These are phyloP conservation scores for Prunella fulvescens DNA, from an alignment of 2,113 vertebrate species.

Conservation along the genomic window DNA sequence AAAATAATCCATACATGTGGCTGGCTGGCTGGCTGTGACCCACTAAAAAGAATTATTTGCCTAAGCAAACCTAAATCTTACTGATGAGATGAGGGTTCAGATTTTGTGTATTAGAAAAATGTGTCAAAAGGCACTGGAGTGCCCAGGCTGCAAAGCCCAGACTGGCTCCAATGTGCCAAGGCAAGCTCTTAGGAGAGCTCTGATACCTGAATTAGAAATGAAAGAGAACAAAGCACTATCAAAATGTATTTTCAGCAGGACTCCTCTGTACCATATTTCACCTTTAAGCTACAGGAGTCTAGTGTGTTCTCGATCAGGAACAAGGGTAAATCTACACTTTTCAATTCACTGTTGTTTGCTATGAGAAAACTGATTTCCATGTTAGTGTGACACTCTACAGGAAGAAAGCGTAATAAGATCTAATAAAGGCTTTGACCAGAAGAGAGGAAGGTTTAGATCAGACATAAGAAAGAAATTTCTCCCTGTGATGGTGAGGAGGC, in stretches of 20 bases:
- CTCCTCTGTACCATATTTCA: background rate
- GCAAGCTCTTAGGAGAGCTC: background rate
- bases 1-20: rapidly evolving
- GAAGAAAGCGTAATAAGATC: background rate
- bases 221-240: background rate
- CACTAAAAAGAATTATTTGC: background rate
- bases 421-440: background rate
- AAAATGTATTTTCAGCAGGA: background rate
- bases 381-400: background rate
- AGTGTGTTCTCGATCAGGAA: background rate
- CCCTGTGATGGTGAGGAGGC: background rate
- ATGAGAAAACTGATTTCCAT: background rate
- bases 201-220: background rate
- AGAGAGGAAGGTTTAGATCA: background rate
- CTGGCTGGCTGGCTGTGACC: background rate
- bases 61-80: background rate
- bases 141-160: background rate
- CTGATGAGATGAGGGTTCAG: background rate
- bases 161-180: background rate
- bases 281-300: background rate
- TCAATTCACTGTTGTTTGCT: background rate
- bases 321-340: background rate
- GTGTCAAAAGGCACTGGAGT: background rate
- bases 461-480: background rate
- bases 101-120: background rate